Evolutionary conservation across 2,888 invertebrate species (phyloP), one percentile per base, ranked within the genome.

Genomic region (Ypsolopha scabrella): DNA sequence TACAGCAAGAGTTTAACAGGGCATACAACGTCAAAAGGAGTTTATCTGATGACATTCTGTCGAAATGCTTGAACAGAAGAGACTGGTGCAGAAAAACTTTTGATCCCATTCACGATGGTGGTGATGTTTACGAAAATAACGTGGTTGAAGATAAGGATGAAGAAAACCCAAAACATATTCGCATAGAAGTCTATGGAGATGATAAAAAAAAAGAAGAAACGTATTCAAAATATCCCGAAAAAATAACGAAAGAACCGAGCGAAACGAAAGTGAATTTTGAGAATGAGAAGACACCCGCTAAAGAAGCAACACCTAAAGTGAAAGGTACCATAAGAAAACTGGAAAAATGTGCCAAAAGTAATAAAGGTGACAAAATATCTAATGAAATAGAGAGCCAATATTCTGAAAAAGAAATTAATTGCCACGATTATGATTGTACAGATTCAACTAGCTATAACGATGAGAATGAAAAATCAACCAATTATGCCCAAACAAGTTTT

Each of bases 41-140:
- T 51, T 67, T 81, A 65, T 82, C 85, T 0, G 85, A 86, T 52
- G 85, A 85, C 57, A 81, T 85, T 11, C 54, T 86, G 41, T 70
- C 78, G 0, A 86, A 85, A 66, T 85, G 80, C 54, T 43, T 85
- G 6, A 80, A 71, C 3, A 67, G 83, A 55, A 61, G 85, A 9
- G 72, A 77, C 49, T 85, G 85, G 85, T 68, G 60, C 6, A 64
- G 64, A 2, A 60, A 72, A 14, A 14, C 13, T 13, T 14, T 14
- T 8, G 14, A 41, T 41, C 7, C 41, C 24, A 24, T 24, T 24
- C 24, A 24, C 2, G 24, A 24, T 4, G 24, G 24, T 24, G 24
- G 24, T 24, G 24, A 24, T 24, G 24, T 24, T 24, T 24, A 24
- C 24, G 24, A 24, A 24, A 24, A 24, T 24, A 24, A 24, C 2